Evolutionary conservation across 2,113 vertebrate genomes (phyloP).

Genomic region (Zosterops hypoxanthus): DNA sequence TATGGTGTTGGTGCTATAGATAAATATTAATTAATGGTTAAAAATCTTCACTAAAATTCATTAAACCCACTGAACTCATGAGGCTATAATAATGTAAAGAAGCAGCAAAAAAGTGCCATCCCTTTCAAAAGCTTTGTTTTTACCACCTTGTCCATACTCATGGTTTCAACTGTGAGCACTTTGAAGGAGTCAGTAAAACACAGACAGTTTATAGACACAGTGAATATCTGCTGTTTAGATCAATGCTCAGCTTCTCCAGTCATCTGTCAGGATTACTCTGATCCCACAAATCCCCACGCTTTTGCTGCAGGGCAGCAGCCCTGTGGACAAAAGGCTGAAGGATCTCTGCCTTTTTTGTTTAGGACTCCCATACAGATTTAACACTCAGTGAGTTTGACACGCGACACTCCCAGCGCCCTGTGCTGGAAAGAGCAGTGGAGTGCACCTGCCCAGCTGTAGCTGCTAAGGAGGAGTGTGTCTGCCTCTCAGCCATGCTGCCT

Average conservation of each 20-base stretch:
- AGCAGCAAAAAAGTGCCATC: not conserved
- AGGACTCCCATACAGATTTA: not conserved
- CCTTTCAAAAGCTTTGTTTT: not conserved
- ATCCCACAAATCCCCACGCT: not conserved
- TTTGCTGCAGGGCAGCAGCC: not conserved
- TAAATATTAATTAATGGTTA: not conserved
- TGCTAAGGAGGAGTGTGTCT: not conserved
- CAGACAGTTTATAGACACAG: not conserved
- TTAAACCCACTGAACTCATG: not conserved
- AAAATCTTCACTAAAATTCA: not conserved
- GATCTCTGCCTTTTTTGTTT: not conserved
- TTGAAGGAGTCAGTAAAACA: not conserved
- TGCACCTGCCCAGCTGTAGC: not conserved
- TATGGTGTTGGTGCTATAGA: not conserved
- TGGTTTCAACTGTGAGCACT: not conserved
- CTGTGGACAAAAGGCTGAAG: not conserved
- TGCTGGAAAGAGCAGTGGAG: not conserved
- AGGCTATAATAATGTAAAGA: not conserved
- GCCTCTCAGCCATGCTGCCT: not conserved
- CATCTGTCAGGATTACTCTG: not conserved
- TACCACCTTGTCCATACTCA: not conserved
- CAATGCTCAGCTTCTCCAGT: not conserved
- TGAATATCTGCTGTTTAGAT: not conserved
- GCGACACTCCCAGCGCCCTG: accelerated
- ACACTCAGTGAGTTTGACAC: accelerated